A percentile compares a stretch with the other conserved stretches of the same genome.
phyloP scores from a whole-genome alignment of 2,797 vertebrate genomes.

The Ctenochaetus hawaiiensis region DNA sequence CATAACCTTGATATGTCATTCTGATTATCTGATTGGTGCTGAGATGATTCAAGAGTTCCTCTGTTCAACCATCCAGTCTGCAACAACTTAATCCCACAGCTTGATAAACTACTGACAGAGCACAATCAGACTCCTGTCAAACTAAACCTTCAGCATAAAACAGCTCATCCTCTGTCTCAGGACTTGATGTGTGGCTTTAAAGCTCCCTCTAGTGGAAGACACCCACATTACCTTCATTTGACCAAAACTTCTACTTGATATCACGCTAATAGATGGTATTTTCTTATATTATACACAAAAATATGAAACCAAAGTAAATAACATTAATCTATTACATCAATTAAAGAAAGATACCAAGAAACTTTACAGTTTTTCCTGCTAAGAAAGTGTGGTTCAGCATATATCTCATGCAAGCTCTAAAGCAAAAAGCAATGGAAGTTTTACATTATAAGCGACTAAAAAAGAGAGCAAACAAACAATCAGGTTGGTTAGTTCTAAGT shows the following conservation, averaged over 20 bases:
- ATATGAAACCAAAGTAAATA: neutral
- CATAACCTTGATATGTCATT: neutral
- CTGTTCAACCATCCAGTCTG: neutral
- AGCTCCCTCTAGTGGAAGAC: constrained; percentile 73
- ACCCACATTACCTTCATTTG: neutral
- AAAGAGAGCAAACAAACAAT: too few species aligned
- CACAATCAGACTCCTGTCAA: constrained; percentile 20
- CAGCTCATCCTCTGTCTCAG: constrained; percentile 11
- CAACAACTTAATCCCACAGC: neutral
- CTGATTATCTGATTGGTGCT: constrained; percentile 47
- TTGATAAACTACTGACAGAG: constrained; percentile 11
- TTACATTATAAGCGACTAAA: too few species aligned
- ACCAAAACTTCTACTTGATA: fast-evolving
- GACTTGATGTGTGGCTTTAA: constrained; percentile 26
- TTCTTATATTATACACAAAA: neutral
- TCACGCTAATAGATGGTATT: neutral
- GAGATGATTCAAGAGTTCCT: constrained; percentile 45
- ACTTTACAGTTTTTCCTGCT: neutral
- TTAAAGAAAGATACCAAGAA: neutral
- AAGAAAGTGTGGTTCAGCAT: neutral
- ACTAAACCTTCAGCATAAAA: constrained; percentile 6
- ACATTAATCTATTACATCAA: neutral
- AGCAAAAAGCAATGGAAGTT: too few species aligned
- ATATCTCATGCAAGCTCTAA: too few species aligned
- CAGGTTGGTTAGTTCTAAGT: too few species aligned